Base-by-base conservation (phyloP, 1,140 invertebrate species). In the Oncopodura yosiiana region DNA sequence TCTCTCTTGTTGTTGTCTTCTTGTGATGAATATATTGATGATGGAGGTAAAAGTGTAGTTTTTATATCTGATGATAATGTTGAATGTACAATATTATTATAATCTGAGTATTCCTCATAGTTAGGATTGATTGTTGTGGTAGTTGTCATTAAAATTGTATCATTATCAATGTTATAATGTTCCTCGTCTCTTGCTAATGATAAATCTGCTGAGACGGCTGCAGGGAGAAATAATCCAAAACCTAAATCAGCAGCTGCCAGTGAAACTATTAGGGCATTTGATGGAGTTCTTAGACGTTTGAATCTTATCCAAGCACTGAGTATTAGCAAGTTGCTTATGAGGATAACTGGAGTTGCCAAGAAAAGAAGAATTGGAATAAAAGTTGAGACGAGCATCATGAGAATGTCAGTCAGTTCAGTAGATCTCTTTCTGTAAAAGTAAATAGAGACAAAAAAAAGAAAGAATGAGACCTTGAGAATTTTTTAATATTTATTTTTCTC, bases 231-330 rank as follows among this genome's bases (percentile, higher is more conserved):
- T 43, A 85, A 70, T 0, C 81, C 84, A 24, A 86, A 79, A n/a
- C 81, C 76, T 16, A 85, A 71, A 67, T 87, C 84, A 4, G 81
- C 80, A 26, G 82, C 71, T 0, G 84, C 83, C 44, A 87, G 69
- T 2, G 82, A 83, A 39, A 82, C 76, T n/a, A 87, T 74, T 16
- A 87, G 71, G 54, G 79, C 78, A 68, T 86, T 87, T 48, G 81
- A 82, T 0, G 81, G 81, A 12, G 78, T 79, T 53, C 78, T 66
- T 1, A 80, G 67, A 51, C 78, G 67, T 61, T 80, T 79, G 66
- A 77, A 80, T 9, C 74, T 69, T 58, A 77, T 78, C 63, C 79
- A 75, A 1, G 78, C 75, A 3, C 73, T 70, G 4, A 81, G 67
- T 12, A 80, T 73, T 38, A 80, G 69, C 2, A 76, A 73, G 61